These are phyloP conservation scores for Dermolepida albohirtum DNA, from an alignment of 2,888 invertebrate species.

Conservation along the genomic window DNA sequence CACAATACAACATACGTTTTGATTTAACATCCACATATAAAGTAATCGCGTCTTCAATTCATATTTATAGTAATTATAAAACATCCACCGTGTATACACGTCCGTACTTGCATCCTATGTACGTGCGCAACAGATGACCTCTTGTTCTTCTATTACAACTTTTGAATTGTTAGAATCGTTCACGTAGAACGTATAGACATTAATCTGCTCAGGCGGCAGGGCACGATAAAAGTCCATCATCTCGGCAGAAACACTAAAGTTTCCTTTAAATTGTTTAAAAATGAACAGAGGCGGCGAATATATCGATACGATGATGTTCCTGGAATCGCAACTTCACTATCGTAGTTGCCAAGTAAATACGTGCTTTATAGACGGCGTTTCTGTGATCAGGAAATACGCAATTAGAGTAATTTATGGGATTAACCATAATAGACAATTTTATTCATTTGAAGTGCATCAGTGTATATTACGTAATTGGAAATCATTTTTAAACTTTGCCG, in stretches of 20 bases:
- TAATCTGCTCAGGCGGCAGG: constrained; percentile 21
- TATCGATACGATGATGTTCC: not conserved
- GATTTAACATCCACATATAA: constrained; percentile 51
- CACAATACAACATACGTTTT: constrained; percentile 46
- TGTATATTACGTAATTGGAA: no score
- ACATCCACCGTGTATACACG: constrained; percentile 33
- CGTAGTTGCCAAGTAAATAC: not conserved
- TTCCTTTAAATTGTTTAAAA: constrained; percentile 17
- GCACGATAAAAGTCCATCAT: constrained; percentile 26
- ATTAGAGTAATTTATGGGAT: no score
- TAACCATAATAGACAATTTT: no score
- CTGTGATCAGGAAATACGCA: no score
- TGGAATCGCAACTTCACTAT: not conserved
- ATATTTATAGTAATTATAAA: constrained; percentile 51
- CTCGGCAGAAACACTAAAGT: constrained; percentile 17
- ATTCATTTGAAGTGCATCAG: no score
- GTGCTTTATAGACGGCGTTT: not conserved
- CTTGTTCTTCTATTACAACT: constrained; percentile 43
- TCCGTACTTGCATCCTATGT: not conserved
- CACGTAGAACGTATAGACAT: constrained; percentile 40
- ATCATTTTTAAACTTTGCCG: no score
- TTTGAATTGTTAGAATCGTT: constrained; percentile 38
- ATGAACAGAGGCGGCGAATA: constrained; percentile 21
- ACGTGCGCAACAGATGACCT: constrained; percentile 43
- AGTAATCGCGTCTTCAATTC: constrained; percentile 53